Conservation (phyloP, 1,140 invertebrate genomes). For the Apocrypta bakeri region DNA sequence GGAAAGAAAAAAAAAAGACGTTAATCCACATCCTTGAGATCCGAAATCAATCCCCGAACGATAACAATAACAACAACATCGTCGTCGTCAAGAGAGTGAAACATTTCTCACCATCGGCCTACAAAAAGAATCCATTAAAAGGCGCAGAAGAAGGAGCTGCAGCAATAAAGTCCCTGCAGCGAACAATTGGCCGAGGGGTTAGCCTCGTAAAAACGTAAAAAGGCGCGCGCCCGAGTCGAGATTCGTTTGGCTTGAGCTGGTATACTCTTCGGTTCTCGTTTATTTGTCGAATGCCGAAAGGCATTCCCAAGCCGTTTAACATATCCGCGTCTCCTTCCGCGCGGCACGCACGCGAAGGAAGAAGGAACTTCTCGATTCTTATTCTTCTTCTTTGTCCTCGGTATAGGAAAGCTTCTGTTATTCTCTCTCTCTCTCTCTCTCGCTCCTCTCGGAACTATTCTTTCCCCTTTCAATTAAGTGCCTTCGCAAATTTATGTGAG, state of each 20-base stretch:
- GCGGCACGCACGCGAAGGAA: slow-evolving; percentile 30
- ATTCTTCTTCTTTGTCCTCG: background rate
- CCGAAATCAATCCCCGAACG: background rate
- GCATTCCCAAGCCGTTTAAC: slow-evolving; percentile 66
- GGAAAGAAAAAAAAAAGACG: background rate
- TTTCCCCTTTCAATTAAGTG: slow-evolving; percentile 74
- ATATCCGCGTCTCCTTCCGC: slow-evolving; percentile 59
- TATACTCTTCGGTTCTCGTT: too few species aligned
- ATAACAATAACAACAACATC: background rate
- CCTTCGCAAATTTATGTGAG: slow-evolving; percentile 72
- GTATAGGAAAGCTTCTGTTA: background rate
- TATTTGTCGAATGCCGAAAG: slow-evolving; percentile 62
- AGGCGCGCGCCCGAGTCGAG: background rate
- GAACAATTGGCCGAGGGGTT: slow-evolving; percentile 17
- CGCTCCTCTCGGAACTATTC: slow-evolving; percentile 40
- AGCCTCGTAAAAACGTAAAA: slow-evolving; percentile 32
- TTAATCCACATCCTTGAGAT: background rate
- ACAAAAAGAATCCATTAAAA: slow-evolving; percentile 20
- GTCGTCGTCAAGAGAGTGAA: background rate
- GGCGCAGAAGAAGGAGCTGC: slow-evolving; percentile 3
- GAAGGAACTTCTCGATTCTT: background rate
- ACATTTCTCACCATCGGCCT: slow-evolving; percentile 32
- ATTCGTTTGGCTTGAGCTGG: background rate
- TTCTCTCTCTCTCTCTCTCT: too few species aligned
- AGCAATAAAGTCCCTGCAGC: background rate